Percentiles rank a stretch among this genome's conserved stretches.
phyloP scores from a whole-genome alignment of 2,888 invertebrate genomes.

The Nemapogon koenigi region DNA sequence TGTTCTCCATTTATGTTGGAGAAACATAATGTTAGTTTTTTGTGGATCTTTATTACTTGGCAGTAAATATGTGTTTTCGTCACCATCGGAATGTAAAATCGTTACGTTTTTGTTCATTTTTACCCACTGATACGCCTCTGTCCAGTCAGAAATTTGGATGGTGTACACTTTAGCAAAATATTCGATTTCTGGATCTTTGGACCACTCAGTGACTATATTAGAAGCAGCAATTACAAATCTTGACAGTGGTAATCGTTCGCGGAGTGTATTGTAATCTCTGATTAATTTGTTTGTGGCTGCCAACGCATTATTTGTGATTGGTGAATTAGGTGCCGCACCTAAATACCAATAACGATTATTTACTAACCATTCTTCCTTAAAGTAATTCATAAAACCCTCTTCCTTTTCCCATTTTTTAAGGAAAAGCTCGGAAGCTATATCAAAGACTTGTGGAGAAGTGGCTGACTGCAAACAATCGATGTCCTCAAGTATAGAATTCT shows the following conservation, averaged over 20 bases:
- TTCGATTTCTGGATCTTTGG: conserved; percentile 11
- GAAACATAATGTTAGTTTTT: neutral
- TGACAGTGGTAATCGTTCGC: conserved; percentile 16
- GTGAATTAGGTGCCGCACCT: conserved; percentile 10
- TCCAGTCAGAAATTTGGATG: conserved; percentile 15
- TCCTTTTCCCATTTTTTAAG: conserved; percentile 3
- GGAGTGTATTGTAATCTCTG: conserved; percentile 14
- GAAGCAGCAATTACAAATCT: conserved; percentile 15
- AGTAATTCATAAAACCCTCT: conserved; percentile 5
- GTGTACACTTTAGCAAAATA: conserved; percentile 2
- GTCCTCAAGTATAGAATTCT: conserved; percentile 8
- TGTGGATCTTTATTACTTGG: neutral
- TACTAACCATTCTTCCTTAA: conserved; percentile 9
- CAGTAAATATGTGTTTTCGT: neutral
- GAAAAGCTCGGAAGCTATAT: conserved; percentile 3
- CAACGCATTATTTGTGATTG: conserved; percentile 16
- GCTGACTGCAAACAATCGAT: conserved; percentile 3
- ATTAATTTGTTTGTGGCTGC: conserved; percentile 15
- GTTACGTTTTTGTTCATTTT: neutral
- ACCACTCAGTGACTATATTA: conserved; percentile 17
- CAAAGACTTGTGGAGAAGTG: neutral
- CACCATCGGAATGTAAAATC: neutral
- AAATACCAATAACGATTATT: conserved; percentile 10
- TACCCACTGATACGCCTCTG: conserved; percentile 9
- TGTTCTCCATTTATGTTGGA: neutral